Conservation (phyloP, 2,888 invertebrate genomes). For the Synanthedon myopaeformis region DNA sequence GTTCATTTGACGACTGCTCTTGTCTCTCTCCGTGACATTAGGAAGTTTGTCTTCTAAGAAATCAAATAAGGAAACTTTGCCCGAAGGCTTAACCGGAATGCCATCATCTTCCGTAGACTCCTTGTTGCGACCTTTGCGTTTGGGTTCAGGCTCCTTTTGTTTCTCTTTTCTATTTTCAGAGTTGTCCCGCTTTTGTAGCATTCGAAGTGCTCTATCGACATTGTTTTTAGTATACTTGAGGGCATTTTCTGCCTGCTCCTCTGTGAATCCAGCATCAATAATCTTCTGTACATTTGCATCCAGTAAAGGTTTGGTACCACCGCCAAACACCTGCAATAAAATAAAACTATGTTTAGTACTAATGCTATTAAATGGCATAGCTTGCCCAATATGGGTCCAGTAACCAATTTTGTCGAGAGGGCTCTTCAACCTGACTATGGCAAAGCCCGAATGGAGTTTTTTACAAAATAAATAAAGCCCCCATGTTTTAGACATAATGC, state of each 20-base stretch:
- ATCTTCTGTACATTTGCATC: slow-evolving; percentile 84
- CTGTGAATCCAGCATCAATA: slow-evolving; percentile 81
- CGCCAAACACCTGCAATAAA: slow-evolving; percentile 68
- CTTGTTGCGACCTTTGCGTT: slow-evolving; percentile 61
- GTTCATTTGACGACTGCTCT: slow-evolving; percentile 34
- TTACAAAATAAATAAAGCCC: too few relatives aligned
- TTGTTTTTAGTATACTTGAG: slow-evolving; percentile 79
- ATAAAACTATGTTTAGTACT: too few relatives aligned
- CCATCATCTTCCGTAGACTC: slow-evolving; percentile 67
- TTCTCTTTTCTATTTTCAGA: slow-evolving; percentile 59
- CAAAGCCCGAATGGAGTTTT: too few relatives aligned
- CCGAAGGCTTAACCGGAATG: slow-evolving; percentile 78
- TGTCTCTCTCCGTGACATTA: slow-evolving; percentile 60
- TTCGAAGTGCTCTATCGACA: slow-evolving; percentile 77
- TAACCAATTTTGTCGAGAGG: too few relatives aligned
- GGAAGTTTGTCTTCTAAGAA: slow-evolving; percentile 86
- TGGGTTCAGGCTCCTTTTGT: slow-evolving; percentile 49
- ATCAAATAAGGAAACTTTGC: slow-evolving; percentile 84
- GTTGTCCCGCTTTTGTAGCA: slow-evolving; percentile 71
- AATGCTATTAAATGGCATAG: too few relatives aligned
- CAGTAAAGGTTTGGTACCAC: slow-evolving; percentile 74
- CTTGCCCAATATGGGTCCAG: too few relatives aligned
- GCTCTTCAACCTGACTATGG: too few relatives aligned
- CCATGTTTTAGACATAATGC: too few relatives aligned
- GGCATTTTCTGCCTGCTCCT: slow-evolving; percentile 82